Evolutionary conservation across 2,888 invertebrate genomes (phyloP).

Genomic region (Drosophila aldrichi): DNA sequence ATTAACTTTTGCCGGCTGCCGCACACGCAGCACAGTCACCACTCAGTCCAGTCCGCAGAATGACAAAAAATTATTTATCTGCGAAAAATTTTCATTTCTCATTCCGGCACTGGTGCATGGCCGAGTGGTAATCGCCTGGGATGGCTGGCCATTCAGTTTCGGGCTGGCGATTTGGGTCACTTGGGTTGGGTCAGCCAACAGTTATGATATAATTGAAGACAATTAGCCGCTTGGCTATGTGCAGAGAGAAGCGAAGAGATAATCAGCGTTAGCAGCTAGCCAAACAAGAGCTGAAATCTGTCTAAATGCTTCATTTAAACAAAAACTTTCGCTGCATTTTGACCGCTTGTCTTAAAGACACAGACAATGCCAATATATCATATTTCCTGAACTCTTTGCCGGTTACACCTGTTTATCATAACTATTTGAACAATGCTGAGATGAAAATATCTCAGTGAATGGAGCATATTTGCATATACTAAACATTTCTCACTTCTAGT

Average conservation of each 20-base stretch:
- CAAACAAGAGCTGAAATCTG: conserved; percentile 39
- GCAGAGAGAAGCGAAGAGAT: conserved; percentile 18
- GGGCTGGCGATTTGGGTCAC: conserved; percentile 67
- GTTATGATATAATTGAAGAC: conserved; percentile 78
- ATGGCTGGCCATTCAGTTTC: conserved; percentile 52
- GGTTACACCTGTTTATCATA: conserved; percentile 11
- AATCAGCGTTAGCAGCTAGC: conserved; percentile 44
- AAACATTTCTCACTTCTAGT: conserved; percentile 26
- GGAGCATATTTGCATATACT: conserved; percentile 49
- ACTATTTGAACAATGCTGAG: conserved; percentile 8
- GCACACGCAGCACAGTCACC: conserved; percentile 53
- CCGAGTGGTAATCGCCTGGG: conserved; percentile 40
- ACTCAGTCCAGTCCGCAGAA: conserved; percentile 31
- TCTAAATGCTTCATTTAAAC: conserved; percentile 20
- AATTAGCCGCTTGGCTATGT: conserved; percentile 57
- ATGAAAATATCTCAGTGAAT: conserved; percentile 5
- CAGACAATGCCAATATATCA: conserved; percentile 34
- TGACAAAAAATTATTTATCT: conserved; percentile 57
- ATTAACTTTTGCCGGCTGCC: conserved; percentile 67
- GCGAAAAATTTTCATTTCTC: conserved; percentile 57
- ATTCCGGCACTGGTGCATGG: conserved; percentile 39
- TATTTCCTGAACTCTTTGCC: conserved; percentile 9
- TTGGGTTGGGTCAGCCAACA: conserved; percentile 72
- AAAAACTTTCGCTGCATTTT: conserved; percentile 49
- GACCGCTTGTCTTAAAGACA: conserved; percentile 17